Percentiles rank a stretch among this genome's conserved stretches.
Conservation (phyloP, 2,888 invertebrate genomes). For the Drosophila cognata region DNA sequence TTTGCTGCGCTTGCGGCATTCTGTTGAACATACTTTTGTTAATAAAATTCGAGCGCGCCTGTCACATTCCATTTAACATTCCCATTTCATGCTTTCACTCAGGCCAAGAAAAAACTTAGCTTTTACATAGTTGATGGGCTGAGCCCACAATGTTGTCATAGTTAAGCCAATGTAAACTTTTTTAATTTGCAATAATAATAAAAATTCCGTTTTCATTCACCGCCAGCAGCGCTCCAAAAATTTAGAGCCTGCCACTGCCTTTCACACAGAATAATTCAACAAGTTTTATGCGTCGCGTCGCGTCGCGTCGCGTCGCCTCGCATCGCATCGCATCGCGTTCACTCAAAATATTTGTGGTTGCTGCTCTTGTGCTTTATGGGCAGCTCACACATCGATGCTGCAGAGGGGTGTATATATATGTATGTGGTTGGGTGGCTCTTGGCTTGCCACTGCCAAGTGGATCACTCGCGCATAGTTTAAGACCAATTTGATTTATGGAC, state of each 20-base stretch:
- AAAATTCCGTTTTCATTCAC: slow-evolving; percentile 58
- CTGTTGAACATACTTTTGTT: slow-evolving; percentile 67
- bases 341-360: slow-evolving; percentile 69
- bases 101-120: slow-evolving; percentile 56
- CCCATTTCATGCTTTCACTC: slow-evolving; percentile 1
- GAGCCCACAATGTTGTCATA: slow-evolving; percentile 52
- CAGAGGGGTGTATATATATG: neutral
- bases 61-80: slow-evolving; percentile 41
- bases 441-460: slow-evolving; percentile 1
- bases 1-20: slow-evolving; percentile 61
- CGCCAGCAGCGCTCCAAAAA: slow-evolving; percentile 30
- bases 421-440: neutral
- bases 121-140: slow-evolving; percentile 65
- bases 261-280: slow-evolving; percentile 66
- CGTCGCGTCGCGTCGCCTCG: slow-evolving; percentile 44
- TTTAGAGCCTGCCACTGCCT: slow-evolving; percentile 16
- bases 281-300: slow-evolving; percentile 69
- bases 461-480: slow-evolving; percentile 41
- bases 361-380: slow-evolving; percentile 54
- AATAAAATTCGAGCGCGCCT: slow-evolving; percentile 46
- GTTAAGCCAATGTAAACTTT: slow-evolving; percentile 78
- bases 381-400: slow-evolving; percentile 25
- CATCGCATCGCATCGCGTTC: slow-evolving; percentile 33
- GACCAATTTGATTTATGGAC: slow-evolving; percentile 69
- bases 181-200: slow-evolving; percentile 81